Evolutionary conservation across 2,888 invertebrate species (phyloP).

Genomic region (Philonicus albiceps): DNA sequence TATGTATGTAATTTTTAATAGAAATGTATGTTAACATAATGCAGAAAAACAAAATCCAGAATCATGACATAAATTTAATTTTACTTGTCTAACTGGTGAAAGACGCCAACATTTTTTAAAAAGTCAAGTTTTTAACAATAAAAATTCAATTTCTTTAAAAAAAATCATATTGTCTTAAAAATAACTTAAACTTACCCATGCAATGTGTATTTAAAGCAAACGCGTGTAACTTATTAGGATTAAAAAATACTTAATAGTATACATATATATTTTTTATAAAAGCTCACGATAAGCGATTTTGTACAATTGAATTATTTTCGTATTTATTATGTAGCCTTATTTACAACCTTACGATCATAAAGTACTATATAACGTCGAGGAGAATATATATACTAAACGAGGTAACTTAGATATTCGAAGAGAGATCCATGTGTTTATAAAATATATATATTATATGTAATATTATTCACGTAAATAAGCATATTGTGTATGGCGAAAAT

Average conservation of each 20-base stretch:
- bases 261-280: conserved; percentile 35
- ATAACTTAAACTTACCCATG: background rate
- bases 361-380: conserved; percentile 2
- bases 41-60: background rate
- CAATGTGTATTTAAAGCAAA: conserved; percentile 7
- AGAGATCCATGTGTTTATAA: conserved; percentile 10
- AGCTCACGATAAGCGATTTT: conserved; percentile 30
- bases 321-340: conserved; percentile 39
- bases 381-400: conserved; percentile 3
- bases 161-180: background rate
- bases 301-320: conserved; percentile 38
- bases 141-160: background rate
- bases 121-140: background rate
- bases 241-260: conserved; percentile 19
- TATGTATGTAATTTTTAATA: background rate
- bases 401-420: background rate
- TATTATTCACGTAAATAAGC: conserved; percentile 7
- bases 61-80: background rate
- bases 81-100: background rate
- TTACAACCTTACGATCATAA: conserved; percentile 22
- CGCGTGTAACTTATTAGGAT: background rate
- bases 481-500: background rate
- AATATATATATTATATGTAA: background rate
- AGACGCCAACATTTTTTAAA: background rate
- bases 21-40: background rate